Base-by-base conservation (phyloP, 2,113 vertebrate species). In the Hippocampus zosterae region DNA sequence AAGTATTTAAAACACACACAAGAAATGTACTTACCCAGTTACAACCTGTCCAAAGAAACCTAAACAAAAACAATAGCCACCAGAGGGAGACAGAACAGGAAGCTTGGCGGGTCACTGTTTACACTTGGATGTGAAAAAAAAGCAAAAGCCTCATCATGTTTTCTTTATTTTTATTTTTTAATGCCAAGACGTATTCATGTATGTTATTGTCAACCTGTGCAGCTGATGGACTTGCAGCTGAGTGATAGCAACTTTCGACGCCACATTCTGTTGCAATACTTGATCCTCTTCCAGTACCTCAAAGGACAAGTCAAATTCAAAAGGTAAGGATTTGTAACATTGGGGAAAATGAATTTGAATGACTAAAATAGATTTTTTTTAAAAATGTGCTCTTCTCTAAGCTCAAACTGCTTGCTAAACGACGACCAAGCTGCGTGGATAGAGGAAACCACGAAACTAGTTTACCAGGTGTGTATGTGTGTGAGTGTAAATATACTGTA, bases 301-400 rank as follows among this genome's bases (percentile, higher is more conserved):
- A 98, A 95, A 80, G 97, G 96, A 41, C 97, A 98, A 76, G 97
- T 99, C 83, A 99, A 99, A 84, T 99, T 99, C 89, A 99, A 98
- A 92, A 99, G 96, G 97, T 98, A 92, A 23, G 3, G 21, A 55
- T 55, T 55, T 23, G 6, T 8, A 23, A 55, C 52, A 23, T 55
- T 18, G n/a, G n/a, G 3, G 2, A 0, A n/a, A 10, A n/a, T 2
- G 2, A n/a, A 23, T n/a, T 8, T 1, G 9, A 55, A 55, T 55
- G 1, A 23, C 9, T n/a, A 55, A 55, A 4, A 11, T 11, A 0
- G 2, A 19, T 18, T 16, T 1, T 48, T 48, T 48, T 18, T 5
- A 27, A 44, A 21, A 52, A 52, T 25, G 0, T 63, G 71, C 25
- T 64, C 23, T 37, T 23, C 19, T 53, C 72, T n/a, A 83, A 99